Percentiles rank a stretch among this genome's conserved stretches.
Evolutionary conservation across 2,888 invertebrate species (phyloP).

Genomic region (Reticulitermes lucifugus): DNA sequence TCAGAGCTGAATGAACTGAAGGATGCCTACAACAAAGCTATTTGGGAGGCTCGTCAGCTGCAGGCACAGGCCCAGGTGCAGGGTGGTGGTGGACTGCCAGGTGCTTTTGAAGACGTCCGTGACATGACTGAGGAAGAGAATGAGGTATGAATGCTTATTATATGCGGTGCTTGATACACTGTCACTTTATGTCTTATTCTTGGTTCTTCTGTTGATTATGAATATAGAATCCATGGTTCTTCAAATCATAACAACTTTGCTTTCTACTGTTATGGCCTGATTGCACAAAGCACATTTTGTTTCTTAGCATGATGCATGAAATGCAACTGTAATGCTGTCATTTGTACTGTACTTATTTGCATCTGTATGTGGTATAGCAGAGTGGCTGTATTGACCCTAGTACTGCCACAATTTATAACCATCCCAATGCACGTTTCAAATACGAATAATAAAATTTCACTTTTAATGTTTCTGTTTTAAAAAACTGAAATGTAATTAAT

Average conservation of each 20-base stretch:
- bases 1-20: slow-evolving; percentile 54
- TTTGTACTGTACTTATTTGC: too few species aligned
- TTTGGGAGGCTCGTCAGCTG: slow-evolving; percentile 55
- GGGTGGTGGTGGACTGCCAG: slow-evolving; percentile 39
- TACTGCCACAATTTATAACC: too few species aligned
- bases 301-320: too few species aligned
- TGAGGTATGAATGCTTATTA: slow-evolving; percentile 54
- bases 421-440: too few species aligned
- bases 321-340: too few species aligned
- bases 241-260: neutral
- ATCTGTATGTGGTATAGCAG: too few species aligned
- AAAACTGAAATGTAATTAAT: too few species aligned
- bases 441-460: too few species aligned
- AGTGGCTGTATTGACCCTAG: too few species aligned
- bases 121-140: slow-evolving; percentile 58
- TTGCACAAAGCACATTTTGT: too few species aligned
- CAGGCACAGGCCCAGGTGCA: slow-evolving; percentile 40
- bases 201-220: neutral
- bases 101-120: slow-evolving; percentile 52
- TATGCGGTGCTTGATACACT: neutral
- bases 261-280: too few species aligned
- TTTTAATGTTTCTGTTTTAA: too few species aligned
- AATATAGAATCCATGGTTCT: neutral
- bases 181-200: neutral
- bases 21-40: slow-evolving; percentile 56